Conservation (phyloP, 2,888 invertebrate species). For the Coelogynopora nodosa region DNA sequence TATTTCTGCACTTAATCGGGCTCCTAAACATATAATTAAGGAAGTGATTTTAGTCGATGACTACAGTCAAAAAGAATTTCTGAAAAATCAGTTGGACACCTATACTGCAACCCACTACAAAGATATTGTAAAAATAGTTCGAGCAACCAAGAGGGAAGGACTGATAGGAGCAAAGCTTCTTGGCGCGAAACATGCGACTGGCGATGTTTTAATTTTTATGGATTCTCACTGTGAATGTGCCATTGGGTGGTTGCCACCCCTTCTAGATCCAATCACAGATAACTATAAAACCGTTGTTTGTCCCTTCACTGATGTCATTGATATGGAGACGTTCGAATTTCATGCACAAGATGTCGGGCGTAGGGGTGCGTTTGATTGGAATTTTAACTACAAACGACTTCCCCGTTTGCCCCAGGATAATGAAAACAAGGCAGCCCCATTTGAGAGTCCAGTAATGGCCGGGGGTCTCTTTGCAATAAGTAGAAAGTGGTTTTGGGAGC, state of each 20-base stretch:
- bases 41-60: slow-evolving; percentile 83
- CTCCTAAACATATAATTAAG: slow-evolving; percentile 73
- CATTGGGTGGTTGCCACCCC: slow-evolving; percentile 61
- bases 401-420: slow-evolving; percentile 70
- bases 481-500: slow-evolving; percentile 84
- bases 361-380: slow-evolving; percentile 93
- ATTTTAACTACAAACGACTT: slow-evolving; percentile 79
- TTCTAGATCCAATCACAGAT: slow-evolving; percentile 65
- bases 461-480: slow-evolving; percentile 92
- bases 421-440: slow-evolving; percentile 74
- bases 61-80: slow-evolving; percentile 54
- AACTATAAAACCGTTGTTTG: slow-evolving; percentile 81
- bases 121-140: slow-evolving; percentile 69
- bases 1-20: slow-evolving; percentile 76
- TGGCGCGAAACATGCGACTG: slow-evolving; percentile 60
- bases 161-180: slow-evolving; percentile 80
- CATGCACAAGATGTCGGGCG: slow-evolving; percentile 89
- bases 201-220: slow-evolving; percentile 61
- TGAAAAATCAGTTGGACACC: slow-evolving; percentile 68
- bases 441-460: slow-evolving; percentile 90
- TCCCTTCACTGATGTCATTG: slow-evolving; percentile 86
- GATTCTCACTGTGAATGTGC: slow-evolving; percentile 61
- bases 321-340: slow-evolving; percentile 84
- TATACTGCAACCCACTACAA: slow-evolving; percentile 66
- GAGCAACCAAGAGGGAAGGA: slow-evolving; percentile 72